Conservation (phyloP, 2,113 vertebrate species). For the Leiothrix lutea region DNA sequence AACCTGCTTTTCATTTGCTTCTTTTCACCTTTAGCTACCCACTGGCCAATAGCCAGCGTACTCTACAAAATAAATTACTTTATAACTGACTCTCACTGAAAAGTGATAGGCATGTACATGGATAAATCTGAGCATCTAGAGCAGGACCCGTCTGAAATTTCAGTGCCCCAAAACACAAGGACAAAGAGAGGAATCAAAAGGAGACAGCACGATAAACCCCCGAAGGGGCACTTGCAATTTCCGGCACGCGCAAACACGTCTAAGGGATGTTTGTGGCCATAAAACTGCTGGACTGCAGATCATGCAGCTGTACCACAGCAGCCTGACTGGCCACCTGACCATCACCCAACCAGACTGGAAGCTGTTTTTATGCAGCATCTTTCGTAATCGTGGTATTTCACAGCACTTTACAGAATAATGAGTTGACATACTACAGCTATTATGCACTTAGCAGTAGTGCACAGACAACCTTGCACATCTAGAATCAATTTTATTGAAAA, state of each 20-base stretch:
- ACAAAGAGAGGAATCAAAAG: background rate
- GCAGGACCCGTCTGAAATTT: background rate
- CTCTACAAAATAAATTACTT: background rate
- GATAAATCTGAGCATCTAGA: background rate
- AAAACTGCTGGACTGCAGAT: slow-evolving; percentile 38
- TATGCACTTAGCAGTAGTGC: background rate
- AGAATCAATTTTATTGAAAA: slow-evolving; percentile 37
- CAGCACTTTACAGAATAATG: slow-evolving; percentile 41
- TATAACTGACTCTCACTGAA: background rate
- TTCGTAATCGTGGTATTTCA: background rate
- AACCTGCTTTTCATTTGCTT: slow-evolving; percentile 15
- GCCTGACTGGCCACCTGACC: background rate
- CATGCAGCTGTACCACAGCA: background rate
- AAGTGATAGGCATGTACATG: background rate
- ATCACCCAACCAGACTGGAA: background rate
- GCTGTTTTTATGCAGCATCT: slow-evolving; percentile 14
- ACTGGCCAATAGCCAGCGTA: background rate
- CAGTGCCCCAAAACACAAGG: background rate
- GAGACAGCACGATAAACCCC: background rate
- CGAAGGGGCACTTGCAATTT: background rate
- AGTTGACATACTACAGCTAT: slow-evolving; percentile 28
- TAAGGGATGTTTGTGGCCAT: background rate
- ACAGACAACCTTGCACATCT: background rate
- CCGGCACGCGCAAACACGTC: background rate
- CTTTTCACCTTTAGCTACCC: slow-evolving; percentile 42